Evolutionary conservation across 2,113 vertebrate genomes (phyloP), one percentile per base, ranked within the genome.

Genomic region (Oryctolagus cuniculus): DNA sequence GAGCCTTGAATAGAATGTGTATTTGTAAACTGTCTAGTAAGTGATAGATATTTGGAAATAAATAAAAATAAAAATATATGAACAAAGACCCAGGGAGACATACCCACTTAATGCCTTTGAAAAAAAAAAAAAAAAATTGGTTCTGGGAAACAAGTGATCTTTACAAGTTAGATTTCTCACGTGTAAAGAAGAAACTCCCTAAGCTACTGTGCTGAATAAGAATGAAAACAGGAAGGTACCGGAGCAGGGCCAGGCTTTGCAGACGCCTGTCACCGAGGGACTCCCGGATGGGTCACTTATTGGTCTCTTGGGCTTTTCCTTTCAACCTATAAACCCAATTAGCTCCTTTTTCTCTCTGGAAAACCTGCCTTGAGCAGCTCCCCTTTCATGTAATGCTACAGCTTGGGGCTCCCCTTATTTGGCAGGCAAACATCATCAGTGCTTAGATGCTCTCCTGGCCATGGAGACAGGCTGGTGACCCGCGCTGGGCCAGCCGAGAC

Each of bases 271-370:
- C 55, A 29, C 66, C 24, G 3, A 67, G 89, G 77, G 70, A 69
- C 70, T 72, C 95, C 16, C 34, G 74, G 88, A 78, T 49, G 77
- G 90, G 89, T 93, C 96, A 95, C 66, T 84, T 83, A 29, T 92
- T 94, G 95, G 78, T 95, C 96, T 90, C 95, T 79, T 78, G 94
- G 96, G 96, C 67, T 96, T 96, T 97, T 94, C 29, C 92, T 97
- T 97, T 96, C 96, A 97, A 94, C 95, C 79, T 91, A 64, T 88
- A 96, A 95, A 92, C 83, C 96, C 95, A 97, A 96, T 97, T 97
- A 97, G 96, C 95, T 97, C 95, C 81, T 95, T 97, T 97, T 96
- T 93, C 93, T 96, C 96, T 96, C 97, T 96, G 90, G 88, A 93
- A 96, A 93, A 87, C 51, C 64, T 96, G 85, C 95, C 93, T 91